phyloP scores from a whole-genome alignment of 2,113 vertebrate genomes.

The Podocnemis expansa region DNA sequence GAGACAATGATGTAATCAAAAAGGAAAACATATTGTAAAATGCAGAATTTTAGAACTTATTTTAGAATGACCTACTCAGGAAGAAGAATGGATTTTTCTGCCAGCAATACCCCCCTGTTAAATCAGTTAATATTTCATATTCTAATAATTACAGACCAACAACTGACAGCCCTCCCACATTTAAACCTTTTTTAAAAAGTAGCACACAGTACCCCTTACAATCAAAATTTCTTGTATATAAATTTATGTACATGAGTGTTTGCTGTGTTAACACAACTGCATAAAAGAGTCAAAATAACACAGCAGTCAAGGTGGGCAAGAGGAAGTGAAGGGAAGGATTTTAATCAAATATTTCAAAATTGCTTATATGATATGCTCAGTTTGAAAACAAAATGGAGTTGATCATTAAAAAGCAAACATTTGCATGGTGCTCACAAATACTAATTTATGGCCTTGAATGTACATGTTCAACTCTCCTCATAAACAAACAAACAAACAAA shows the following conservation, averaged over 20 bases:
- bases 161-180: background rate
- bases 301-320: background rate
- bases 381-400: background rate
- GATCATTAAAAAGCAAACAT: background rate
- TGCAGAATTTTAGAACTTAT: conserved; percentile 16
- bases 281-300: background rate
- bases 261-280: background rate
- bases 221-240: background rate
- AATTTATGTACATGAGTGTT: background rate
- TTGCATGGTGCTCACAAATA: background rate
- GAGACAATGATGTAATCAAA: conserved; percentile 11
- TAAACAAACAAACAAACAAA: no score
- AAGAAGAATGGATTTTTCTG: conserved; percentile 24
- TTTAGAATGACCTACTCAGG: background rate
- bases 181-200: background rate
- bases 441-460: background rate
- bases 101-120: background rate
- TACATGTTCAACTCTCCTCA: background rate
- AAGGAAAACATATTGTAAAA: background rate
- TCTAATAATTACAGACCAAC: background rate
- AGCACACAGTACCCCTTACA: fast-evolving
- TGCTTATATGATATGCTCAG: background rate
- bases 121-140: background rate
- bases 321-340: background rate
- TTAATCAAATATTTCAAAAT: background rate